Conservation (phyloP, 2,797 vertebrate genomes). For the Notolepis coatsorum region DNA sequence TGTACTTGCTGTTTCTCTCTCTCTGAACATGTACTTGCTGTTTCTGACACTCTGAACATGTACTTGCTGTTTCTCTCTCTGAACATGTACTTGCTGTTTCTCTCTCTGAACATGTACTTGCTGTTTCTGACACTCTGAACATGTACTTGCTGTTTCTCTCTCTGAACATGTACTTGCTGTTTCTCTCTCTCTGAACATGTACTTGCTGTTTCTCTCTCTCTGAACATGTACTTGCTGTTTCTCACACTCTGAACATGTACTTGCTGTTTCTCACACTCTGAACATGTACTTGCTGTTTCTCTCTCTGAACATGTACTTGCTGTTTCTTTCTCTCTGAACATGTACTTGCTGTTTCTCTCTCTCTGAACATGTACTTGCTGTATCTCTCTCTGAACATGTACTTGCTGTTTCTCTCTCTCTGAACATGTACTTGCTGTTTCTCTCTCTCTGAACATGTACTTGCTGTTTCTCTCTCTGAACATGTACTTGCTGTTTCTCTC, state of each 20-base stretch:
- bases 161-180: background rate
- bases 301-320: too few relatives aligned
- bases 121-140: too few relatives aligned
- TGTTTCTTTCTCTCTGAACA: conserved; percentile 5
- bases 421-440: background rate
- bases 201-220: conserved; percentile 1
- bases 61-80: background rate
- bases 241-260: background rate
- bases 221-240: background rate
- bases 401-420: background rate
- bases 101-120: background rate
- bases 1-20: conserved; percentile 6
- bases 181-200: too few relatives aligned
- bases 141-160: too few relatives aligned
- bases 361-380: background rate
- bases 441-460: background rate
- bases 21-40: background rate
- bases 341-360: background rate
- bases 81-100: too few relatives aligned
- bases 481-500: too few relatives aligned
- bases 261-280: too few relatives aligned
- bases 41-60: background rate
- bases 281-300: too few relatives aligned
- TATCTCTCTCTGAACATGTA: background rate
- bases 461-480: too few relatives aligned